Evolutionary conservation across 2,888 invertebrate genomes (phyloP).

Genomic region (Rutpela maculata): DNA sequence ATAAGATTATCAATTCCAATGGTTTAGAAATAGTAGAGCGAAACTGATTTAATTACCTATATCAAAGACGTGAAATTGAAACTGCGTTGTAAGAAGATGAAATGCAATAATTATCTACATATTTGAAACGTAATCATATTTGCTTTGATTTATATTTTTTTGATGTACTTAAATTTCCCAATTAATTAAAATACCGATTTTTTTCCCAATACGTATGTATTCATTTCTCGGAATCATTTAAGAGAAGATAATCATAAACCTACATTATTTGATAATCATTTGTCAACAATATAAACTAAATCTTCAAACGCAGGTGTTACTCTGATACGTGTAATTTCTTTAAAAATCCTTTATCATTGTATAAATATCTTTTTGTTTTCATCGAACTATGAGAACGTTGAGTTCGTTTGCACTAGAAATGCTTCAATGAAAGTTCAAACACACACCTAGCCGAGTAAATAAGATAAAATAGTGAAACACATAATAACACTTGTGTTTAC

Average conservation of each 20-base stretch:
- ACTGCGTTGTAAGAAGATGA: no score
- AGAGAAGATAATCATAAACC: neutral
- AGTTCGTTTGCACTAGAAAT: slow-evolving; percentile 47
- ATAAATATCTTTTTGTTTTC: slow-evolving; percentile 49
- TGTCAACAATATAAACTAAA: slow-evolving; percentile 14
- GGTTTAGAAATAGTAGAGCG: no score
- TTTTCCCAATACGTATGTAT: neutral
- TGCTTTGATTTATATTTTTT: no score
- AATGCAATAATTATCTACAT: no score
- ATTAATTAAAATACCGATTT: neutral
- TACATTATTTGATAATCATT: slow-evolving; percentile 4
- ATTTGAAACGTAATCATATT: no score
- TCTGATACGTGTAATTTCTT: slow-evolving; percentile 30
- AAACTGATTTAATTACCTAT: no score
- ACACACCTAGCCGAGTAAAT: slow-evolving; percentile 41
- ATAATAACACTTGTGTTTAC: slow-evolving; percentile 40
- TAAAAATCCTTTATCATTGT: slow-evolving; percentile 43
- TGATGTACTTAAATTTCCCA: no score
- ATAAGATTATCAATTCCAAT: no score
- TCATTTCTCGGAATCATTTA: neutral
- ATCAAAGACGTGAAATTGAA: no score
- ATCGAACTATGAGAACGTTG: slow-evolving; percentile 33
- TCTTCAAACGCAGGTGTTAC: slow-evolving; percentile 43
- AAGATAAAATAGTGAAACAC: slow-evolving; percentile 40
- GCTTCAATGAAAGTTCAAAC: slow-evolving; percentile 41